Base-by-base conservation (phyloP, 2,888 invertebrate species). In the Dynastes tityus region DNA sequence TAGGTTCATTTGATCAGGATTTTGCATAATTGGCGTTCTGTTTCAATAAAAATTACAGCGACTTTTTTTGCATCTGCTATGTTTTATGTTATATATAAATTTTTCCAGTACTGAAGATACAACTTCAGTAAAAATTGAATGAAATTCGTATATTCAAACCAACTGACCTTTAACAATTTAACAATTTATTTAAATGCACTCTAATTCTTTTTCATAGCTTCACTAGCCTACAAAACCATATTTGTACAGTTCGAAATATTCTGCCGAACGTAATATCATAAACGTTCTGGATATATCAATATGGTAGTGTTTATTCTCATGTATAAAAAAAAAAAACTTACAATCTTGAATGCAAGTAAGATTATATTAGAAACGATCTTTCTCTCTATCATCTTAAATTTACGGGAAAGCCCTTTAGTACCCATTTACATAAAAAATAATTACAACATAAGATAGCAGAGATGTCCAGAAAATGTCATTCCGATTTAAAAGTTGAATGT, bases 401-500 rank as follows among this genome's bases (percentile, higher is more conserved):
- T 61, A 61, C 27, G 11, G 22, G 8, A 37, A 58, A 27, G 27
- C 22, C 61, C 22, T 73, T 58, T 22, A 73, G 73, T 73, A 73
- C 73, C 73, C 58, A 71, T 22, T 40, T 61, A 58, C 58, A 45
- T 73, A 58, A 58, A 73, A 61, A 61, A 37, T 61, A 32, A 11
- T 61, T 61, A 61, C 61, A 45, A 40, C 6, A 61, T 73, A 73
- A 27, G 45, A 49, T 49, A 63, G 73, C 73, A 74, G 73, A 74
- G 73, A 74, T 74, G 22, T 74, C 49, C 16, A 74, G 22, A 63
- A 22, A 13, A 40, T 16, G 13, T 22, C 37, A 58, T 61, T 9
- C 63, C 29, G 29, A 13, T 11, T 32, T 13, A 2, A 37, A 37
- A 37, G 32, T 37, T 27, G 8, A 32, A 63, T 27, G 13, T 27